These are phyloP conservation scores for Beris morrisii DNA, from an alignment of 2,888 invertebrate genomes.

Conservation along the genomic window DNA sequence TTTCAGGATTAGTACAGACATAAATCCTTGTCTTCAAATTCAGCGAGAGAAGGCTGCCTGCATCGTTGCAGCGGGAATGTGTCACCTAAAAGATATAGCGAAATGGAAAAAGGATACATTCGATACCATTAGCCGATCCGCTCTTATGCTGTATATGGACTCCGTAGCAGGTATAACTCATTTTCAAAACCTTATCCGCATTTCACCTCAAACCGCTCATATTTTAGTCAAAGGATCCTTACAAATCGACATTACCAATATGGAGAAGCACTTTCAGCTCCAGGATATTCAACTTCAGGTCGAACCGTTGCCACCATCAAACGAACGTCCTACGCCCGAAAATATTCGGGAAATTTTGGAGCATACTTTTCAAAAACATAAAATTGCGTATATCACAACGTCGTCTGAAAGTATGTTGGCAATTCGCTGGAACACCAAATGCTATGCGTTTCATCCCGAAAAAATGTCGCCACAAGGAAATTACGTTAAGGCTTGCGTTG, in stretches of 20 bases:
- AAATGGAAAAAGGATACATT: constrained; percentile 39
- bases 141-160: constrained; percentile 36
- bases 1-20: neutral
- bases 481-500: neutral
- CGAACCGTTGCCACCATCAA: constrained; percentile 29
- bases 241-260: constrained; percentile 36
- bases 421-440: constrained; percentile 19
- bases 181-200: neutral
- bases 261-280: constrained; percentile 35
- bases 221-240: constrained; percentile 33
- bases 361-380: constrained; percentile 36
- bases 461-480: neutral
- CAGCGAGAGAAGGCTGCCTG: constrained; percentile 41
- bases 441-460: constrained; percentile 19
- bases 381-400: constrained; percentile 35
- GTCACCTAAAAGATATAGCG: constrained; percentile 28
- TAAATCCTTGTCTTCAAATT: neutral
- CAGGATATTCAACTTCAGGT: constrained; percentile 34
- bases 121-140: constrained; percentile 33
- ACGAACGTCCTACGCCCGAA: constrained; percentile 21
- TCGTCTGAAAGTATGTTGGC: constrained; percentile 4
- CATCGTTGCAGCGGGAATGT: constrained; percentile 38
- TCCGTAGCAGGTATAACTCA: constrained; percentile 38
- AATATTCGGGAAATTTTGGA: constrained; percentile 34
- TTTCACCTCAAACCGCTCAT: neutral